phyloP scores from a whole-genome alignment of 1,140 invertebrate genomes.

The Drosophila equinoxialis region DNA sequence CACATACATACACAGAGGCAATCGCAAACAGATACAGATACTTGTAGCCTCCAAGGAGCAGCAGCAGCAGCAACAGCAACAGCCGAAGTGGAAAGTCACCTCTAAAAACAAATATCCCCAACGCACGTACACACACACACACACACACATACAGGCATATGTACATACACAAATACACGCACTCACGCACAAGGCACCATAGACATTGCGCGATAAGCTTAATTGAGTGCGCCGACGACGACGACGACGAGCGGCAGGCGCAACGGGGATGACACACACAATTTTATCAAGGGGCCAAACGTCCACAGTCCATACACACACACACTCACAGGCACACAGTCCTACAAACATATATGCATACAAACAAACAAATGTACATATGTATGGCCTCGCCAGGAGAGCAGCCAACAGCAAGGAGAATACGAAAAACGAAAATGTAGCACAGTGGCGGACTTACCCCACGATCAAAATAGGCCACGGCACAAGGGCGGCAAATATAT shows the following conservation, averaged over 20 bases:
- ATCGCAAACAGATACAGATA: constrained; percentile 46
- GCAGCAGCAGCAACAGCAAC: constrained; percentile 22
- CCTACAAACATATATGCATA: constrained; percentile 2
- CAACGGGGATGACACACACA: constrained; percentile 51
- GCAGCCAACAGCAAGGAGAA: constrained; percentile 73
- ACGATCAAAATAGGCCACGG: too few relatives aligned
- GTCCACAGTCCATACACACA: constrained; percentile 26
- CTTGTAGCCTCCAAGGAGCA: constrained; percentile 72
- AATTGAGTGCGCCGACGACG: constrained; percentile 63
- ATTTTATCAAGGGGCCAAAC: constrained; percentile 70
- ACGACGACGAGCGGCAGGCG: constrained; percentile 25
- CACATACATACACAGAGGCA: constrained; percentile 22
- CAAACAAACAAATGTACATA: constrained; percentile 10
- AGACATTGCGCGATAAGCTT: constrained; percentile 76
- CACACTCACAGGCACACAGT: not conserved
- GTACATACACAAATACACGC: constrained; percentile 16
- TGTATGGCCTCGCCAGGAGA: constrained; percentile 60
- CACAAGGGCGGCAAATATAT: too few relatives aligned
- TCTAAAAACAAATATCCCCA: constrained; percentile 78
- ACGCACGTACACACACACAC: constrained; percentile 32
- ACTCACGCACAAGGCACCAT: constrained; percentile 27
- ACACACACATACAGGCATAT: constrained; percentile 4
- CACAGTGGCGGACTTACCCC: too few relatives aligned
- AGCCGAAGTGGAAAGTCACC: constrained; percentile 72
- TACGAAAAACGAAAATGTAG: constrained; percentile 36